Evolutionary conservation across 2,797 vertebrate genomes (phyloP).

Genomic region (Setipinna tenuifilis): DNA sequence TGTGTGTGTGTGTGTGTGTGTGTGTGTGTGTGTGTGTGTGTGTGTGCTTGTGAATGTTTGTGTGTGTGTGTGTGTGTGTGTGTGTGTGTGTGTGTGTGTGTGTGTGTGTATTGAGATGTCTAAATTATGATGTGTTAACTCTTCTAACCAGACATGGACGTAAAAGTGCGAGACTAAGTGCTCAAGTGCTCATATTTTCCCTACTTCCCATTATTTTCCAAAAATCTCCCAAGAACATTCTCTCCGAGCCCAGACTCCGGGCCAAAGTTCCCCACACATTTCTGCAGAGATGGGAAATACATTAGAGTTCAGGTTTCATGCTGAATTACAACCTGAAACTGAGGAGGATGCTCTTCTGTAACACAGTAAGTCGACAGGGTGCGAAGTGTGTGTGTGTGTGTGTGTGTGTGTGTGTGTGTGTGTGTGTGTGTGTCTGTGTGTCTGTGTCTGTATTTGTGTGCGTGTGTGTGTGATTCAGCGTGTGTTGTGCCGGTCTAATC

Average conservation of each 20-base stretch:
- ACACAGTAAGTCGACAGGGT: neutral
- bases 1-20: slow-evolving; percentile 28
- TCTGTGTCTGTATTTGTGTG: too few species aligned
- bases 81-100: too few species aligned
- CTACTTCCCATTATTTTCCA: neutral
- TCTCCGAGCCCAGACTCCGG: neutral
- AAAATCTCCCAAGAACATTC: neutral
- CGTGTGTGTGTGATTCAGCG: too few species aligned
- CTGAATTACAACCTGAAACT: neutral
- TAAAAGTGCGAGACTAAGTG: neutral
- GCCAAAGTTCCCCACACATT: neutral
- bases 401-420: too few species aligned
- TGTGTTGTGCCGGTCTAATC: neutral
- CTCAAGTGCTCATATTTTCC: neutral
- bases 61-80: too few species aligned
- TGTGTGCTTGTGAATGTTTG: too few species aligned
- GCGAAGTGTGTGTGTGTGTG: neutral
- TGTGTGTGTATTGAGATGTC: too few species aligned
- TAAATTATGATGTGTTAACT: too few species aligned
- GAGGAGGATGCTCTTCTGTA: neutral
- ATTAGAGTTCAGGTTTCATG: neutral
- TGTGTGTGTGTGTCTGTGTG: too few species aligned
- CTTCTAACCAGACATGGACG: neutral
- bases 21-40: neutral
- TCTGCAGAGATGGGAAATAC: neutral